Percentiles rank a stretch among this genome's conserved stretches.
phyloP scores from a whole-genome alignment of 1,140 invertebrate genomes.

The Neodiprion fabricii region DNA sequence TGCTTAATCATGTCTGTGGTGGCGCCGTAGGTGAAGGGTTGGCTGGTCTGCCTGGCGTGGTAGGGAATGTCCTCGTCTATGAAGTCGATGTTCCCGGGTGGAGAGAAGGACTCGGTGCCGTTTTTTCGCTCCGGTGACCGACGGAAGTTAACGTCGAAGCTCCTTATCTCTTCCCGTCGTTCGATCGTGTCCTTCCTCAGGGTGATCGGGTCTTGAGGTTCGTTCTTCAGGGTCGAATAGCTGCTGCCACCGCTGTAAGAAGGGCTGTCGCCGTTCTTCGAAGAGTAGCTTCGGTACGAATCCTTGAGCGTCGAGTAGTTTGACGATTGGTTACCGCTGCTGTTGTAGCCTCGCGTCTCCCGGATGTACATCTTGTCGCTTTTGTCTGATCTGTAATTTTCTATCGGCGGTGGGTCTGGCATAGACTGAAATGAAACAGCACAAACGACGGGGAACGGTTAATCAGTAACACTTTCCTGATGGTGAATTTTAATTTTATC shows the following conservation, averaged over 20 bases:
- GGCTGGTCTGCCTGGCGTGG: conserved; percentile 80
- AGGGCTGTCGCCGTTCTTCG: conserved; percentile 48
- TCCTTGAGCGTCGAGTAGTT: conserved; percentile 57
- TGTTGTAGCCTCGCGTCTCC: conserved; percentile 44
- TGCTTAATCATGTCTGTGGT: conserved; percentile 67
- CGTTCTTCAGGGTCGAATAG: conserved; percentile 54
- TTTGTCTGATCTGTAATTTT: conserved; percentile 43
- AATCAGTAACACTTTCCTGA: too few species aligned
- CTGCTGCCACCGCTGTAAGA: conserved; percentile 48
- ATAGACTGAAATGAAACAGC: conserved; percentile 45
- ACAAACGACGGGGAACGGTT: not conserved
- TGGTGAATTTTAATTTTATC: too few species aligned
- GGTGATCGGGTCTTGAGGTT: conserved; percentile 37
- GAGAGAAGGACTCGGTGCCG: conserved; percentile 48
- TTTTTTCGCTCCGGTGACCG: conserved; percentile 41
- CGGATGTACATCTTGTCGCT: conserved; percentile 54
- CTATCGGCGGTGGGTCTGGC: conserved; percentile 52
- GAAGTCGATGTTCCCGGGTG: conserved; percentile 53
- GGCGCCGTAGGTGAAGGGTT: conserved; percentile 82
- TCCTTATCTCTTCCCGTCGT: conserved; percentile 20
- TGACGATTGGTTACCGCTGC: conserved; percentile 46
- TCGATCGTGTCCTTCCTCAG: conserved; percentile 21
- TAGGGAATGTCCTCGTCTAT: conserved; percentile 76
- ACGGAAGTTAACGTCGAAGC: conserved; percentile 40
- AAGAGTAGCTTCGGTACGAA: conserved; percentile 49